Conservation (phyloP, 2,797 vertebrate genomes). For the Neosalanx taihuensis region DNA sequence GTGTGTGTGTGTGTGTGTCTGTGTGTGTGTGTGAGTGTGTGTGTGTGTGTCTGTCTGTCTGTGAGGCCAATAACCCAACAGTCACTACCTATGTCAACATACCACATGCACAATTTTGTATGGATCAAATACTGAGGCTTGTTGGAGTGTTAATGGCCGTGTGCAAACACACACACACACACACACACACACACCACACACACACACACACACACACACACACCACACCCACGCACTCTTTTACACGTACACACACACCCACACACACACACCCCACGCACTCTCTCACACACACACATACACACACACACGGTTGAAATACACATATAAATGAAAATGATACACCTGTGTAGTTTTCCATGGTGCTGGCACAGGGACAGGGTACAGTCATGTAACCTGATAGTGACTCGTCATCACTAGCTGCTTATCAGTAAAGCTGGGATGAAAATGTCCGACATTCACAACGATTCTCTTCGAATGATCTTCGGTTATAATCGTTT, state of each 20-base stretch:
- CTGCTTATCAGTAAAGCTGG: too few relatives aligned
- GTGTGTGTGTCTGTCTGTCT: constrained; percentile 6
- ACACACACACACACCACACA: too few relatives aligned
- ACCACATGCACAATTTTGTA: not conserved
- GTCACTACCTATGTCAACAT: constrained; percentile 16
- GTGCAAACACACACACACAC: constrained; percentile 1
- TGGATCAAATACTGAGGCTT: not conserved
- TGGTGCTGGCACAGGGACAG: not conserved
- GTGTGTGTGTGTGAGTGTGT: constrained; percentile 12
- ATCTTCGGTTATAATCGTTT: constrained; percentile 57
- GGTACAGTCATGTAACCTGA: not conserved
- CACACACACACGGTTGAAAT: too few relatives aligned
- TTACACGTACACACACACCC: too few relatives aligned
- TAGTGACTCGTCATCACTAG: too few relatives aligned
- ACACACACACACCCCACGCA: not conserved
- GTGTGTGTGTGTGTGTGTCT: constrained; percentile 15
- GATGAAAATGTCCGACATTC: too few relatives aligned
- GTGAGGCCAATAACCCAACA: constrained; percentile 32
- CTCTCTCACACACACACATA: too few relatives aligned
- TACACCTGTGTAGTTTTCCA: not conserved
- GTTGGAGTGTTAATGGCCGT: not conserved
- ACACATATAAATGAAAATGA: not conserved
- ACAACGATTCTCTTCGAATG: constrained; percentile 39
- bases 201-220: too few relatives aligned
- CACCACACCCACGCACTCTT: too few relatives aligned